Evolutionary conservation across 1,140 invertebrate genomes (phyloP), one percentile per base, ranked within the genome.

Genomic region (Planococcus citri): DNA sequence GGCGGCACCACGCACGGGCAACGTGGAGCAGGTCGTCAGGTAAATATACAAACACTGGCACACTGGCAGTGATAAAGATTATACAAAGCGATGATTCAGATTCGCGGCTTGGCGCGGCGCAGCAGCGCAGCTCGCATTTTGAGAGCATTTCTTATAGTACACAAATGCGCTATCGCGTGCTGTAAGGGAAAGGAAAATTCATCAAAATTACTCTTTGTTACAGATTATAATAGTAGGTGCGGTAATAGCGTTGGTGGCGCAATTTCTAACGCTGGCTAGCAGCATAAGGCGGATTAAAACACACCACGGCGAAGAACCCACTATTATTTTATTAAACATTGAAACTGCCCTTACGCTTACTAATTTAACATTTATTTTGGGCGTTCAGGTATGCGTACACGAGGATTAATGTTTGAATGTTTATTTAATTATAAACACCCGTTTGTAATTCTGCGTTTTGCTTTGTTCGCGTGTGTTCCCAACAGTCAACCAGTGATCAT

Each of bases 401-500:
- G 10, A 64, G 9, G 76, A 68, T 71, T 69, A 22, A 12, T 64
- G 22, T 57, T n/a, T 27, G 17, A 51, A 17, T 51, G 41, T 17
- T 51, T 20, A 51, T 51, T 51, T 51, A 51, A 20, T 20, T 51
- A 20, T 14, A 51, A 20, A 51, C 10, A 51, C 17, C 14, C 17
- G 29, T 51, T 17, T n/a, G 41, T 51, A 51, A 51, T 51, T 14
- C n/a, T 51, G 10, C n/a, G n/a, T 51, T 20, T 51, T 51, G 17
- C 17, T 17, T 17, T 60, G 68, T 71, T 76, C 78, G n/a, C n/a
- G n/a, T n/a, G n/a, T n/a, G n/a, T n/a, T n/a, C n/a, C n/a, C n/a
- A n/a, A 69, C 76, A 87, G 84, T 83, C 84, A 9, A 83, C 83
- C 0, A 83, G 83, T 73, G 83, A 81, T 33, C 77, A 77, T 70